Percentiles rank a stretch among this genome's conserved stretches.
phyloP scores from a whole-genome alignment of 2,113 vertebrate species.

The Sapajus apella region DNA sequence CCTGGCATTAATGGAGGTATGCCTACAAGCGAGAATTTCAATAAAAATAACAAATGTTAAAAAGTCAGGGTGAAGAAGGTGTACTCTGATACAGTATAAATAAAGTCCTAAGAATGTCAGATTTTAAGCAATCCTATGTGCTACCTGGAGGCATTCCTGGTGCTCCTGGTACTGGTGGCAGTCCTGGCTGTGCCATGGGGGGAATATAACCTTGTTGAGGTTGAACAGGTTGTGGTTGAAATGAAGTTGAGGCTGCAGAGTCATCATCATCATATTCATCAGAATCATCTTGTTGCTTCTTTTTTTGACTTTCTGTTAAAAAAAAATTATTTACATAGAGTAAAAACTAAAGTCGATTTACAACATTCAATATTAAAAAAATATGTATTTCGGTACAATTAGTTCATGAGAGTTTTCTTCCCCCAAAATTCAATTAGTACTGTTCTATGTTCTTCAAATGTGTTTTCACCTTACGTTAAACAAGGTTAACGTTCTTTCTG shows the following conservation, averaged over 20 bases:
- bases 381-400: background rate
- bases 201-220: constrained; percentile 91
- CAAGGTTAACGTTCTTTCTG: background rate
- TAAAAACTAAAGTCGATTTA: background rate
- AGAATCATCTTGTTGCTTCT: constrained; percentile 96
- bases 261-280: constrained; percentile 97
- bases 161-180: constrained; percentile 90
- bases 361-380: background rate
- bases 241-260: constrained; percentile 93
- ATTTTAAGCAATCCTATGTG: background rate
- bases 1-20: constrained; percentile 97
- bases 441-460: background rate
- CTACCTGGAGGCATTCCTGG: constrained; percentile 93
- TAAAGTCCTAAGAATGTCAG: background rate
- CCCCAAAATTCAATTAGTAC: background rate
- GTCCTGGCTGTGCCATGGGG: constrained; percentile 93
- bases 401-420: background rate
- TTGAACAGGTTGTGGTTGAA: constrained; percentile 90
- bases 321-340: background rate
- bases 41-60: background rate
- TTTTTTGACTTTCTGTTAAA: constrained; percentile 93
- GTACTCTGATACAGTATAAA: background rate
- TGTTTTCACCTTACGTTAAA: background rate
- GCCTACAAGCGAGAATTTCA: constrained; percentile 84
- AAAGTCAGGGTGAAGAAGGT: background rate